phyloP scores from a whole-genome alignment of 92 coral and sea anemone species.

The Virgularia gustaviana region DNA sequence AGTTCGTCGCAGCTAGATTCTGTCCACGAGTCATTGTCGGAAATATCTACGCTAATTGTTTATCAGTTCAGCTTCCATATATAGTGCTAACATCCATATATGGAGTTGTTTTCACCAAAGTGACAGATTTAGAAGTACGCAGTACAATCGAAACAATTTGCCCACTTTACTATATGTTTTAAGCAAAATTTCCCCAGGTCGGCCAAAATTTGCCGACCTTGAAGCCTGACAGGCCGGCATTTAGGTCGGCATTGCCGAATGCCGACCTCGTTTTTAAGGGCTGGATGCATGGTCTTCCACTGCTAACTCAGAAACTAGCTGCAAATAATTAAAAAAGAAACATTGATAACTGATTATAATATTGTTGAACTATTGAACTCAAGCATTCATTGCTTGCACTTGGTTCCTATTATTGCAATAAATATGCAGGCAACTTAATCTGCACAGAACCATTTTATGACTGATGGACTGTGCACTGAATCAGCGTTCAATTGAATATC shows the following conservation, averaged over 20 bases:
- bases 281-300: not conserved
- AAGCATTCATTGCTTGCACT: no score
- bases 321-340: no score
- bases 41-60: no score
- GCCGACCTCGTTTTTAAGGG: conserved; percentile 6
- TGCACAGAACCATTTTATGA: no score
- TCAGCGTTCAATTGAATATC: no score
- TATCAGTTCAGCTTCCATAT: no score
- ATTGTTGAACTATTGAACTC: not conserved
- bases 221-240: not conserved
- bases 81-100: no score
- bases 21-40: not conserved
- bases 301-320: no score
- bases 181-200: not conserved
- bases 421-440: no score
- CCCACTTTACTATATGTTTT: not conserved
- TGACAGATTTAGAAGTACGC: not conserved
- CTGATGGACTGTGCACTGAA: no score
- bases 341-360: not conserved
- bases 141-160: not conserved
- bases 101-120: not conserved
- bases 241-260: conserved; percentile 4
- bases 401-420: no score
- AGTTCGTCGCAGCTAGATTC: not conserved
- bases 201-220: conserved; percentile 1